Evolutionary conservation across 2,113 vertebrate species (phyloP), one percentile per base, ranked within the genome.

Genomic region (Gallinago undulata): DNA sequence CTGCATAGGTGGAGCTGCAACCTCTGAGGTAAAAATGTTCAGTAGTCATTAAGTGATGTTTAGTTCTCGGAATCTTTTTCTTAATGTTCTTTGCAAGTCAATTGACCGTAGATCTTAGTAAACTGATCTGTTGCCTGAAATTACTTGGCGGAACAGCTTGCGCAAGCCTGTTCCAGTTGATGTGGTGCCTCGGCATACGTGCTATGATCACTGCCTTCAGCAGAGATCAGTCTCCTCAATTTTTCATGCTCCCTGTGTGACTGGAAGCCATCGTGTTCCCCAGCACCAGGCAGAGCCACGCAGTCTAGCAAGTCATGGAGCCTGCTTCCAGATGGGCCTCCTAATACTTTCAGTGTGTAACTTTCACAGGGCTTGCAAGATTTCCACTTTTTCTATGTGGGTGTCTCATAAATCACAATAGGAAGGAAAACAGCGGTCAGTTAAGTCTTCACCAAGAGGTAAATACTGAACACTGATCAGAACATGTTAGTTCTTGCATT

Each of bases 241-340:
- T 79, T 84, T 31, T n/a, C 10, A 41, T 82, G 66, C 55, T 55
- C 67, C 41, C 17, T 24, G 24, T 15, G 53, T 37, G 39, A 22
- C 28, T 43, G 72, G 35, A 55, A 64, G 80, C 31, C 35, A 22
- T 27, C 27, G 57, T 41, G 39, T 22, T 84, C 19, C 66, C 13
- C 69, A 60, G 64, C 56, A 60, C 7, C 37, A 55, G 28, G 41
- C 66, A 89, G 78, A 84, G 41, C 53, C 22, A 6, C 1, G 13
- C 86, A 48, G 60, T 43, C 73, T 78, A 73, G 51, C 56, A 72
- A 25, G 56, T 51, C 51, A 9, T 3, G 31, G 11, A 45, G 73
- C 51, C 77, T 48, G 2, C 80, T 91, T 87, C 87, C 94, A 76
- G 81, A 92, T 67, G 78, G 84, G 75, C 43, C 13, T 89, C 74